Conservation (phyloP, 2,113 vertebrate species). For the Paratilapia polleni region DNA sequence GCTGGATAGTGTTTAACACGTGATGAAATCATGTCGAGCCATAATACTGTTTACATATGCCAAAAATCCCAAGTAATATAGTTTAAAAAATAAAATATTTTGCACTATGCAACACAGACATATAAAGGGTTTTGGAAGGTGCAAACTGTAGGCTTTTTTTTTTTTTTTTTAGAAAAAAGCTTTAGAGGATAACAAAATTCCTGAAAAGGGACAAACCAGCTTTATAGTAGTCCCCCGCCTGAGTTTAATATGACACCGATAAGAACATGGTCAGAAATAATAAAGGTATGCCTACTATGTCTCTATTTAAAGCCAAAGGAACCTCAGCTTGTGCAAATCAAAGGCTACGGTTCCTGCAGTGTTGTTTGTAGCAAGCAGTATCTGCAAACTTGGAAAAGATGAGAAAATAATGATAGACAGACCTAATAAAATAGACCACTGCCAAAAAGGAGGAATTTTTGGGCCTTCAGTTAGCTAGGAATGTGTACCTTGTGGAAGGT, state of each 20-base stretch:
- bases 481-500: constrained; percentile 65
- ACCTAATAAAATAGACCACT: constrained; percentile 59
- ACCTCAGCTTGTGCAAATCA: constrained; percentile 57
- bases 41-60: background rate
- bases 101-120: background rate
- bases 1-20: too few species aligned
- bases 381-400: constrained; percentile 57
- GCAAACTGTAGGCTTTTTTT: background rate
- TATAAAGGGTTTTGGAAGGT: background rate
- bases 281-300: constrained; percentile 69
- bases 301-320: constrained; percentile 77
- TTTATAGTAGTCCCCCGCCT: background rate
- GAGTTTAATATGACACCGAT: constrained; percentile 74
- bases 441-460: constrained; percentile 68
- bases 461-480: constrained; percentile 58
- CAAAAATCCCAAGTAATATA: background rate
- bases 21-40: too few species aligned
- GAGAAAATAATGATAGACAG: constrained; percentile 71
- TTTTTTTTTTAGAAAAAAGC: background rate
- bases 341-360: constrained; percentile 49
- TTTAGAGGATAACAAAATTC: background rate
- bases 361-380: constrained; percentile 45
- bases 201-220: constrained; percentile 6
- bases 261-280: constrained; percentile 70
- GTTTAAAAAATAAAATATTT: background rate